Percentiles rank a stretch among this genome's conserved stretches.
Conservation (phyloP, 2,113 vertebrate species). For the Hypomesus transpacificus region DNA sequence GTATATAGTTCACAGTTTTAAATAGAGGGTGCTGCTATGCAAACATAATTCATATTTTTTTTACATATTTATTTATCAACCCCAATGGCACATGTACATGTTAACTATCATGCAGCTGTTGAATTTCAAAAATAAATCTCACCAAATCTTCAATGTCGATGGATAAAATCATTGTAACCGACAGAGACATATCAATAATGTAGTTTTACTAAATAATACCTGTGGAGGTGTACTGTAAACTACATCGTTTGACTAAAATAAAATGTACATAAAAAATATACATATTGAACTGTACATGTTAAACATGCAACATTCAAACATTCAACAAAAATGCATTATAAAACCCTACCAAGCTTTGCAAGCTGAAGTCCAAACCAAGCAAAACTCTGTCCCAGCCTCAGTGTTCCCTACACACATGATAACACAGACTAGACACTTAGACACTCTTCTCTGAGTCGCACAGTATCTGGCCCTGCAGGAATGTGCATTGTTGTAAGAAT, state of each 20-base stretch:
- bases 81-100: constrained; percentile 35
- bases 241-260: constrained; percentile 4
- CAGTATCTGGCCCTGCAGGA: constrained; percentile 49
- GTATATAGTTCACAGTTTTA: constrained; percentile 58
- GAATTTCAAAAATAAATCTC: constrained; percentile 43
- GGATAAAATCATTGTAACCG: neutral
- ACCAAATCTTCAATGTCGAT: constrained; percentile 16
- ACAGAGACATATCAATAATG: constrained; percentile 8
- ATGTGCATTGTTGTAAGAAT: constrained; percentile 52
- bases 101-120: constrained; percentile 49
- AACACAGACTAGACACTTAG: constrained; percentile 4
- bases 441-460: constrained; percentile 28
- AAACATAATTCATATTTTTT: constrained; percentile 39
- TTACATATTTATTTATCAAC: constrained; percentile 41
- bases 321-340: constrained; percentile 9
- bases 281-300: constrained; percentile 3
- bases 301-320: constrained; percentile 13
- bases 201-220: neutral
- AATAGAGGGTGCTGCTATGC: constrained; percentile 55
- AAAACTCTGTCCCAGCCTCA: constrained; percentile 11
- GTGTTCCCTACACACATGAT: constrained; percentile 1
- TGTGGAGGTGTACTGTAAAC: neutral
- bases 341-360: constrained; percentile 4
- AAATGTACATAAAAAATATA: constrained; percentile 4
- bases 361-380: constrained; percentile 13